A percentile compares a stretch with the other conserved stretches of the same genome.
Conservation (phyloP, 2,113 vertebrate species). For the Myotis lucifugus region DNA sequence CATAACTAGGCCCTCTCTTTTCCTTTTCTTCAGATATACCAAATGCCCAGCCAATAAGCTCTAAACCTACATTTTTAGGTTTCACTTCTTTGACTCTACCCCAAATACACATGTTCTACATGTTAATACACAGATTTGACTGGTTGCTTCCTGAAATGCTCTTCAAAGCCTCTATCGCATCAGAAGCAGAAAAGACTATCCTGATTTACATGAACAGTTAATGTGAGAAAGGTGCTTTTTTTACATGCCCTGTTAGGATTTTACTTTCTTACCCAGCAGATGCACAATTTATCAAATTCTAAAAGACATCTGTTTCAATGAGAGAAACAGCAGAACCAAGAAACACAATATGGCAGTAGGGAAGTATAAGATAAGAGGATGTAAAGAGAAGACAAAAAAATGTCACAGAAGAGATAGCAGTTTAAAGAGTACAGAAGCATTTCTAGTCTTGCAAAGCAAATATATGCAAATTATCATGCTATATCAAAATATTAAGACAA, state of each 20-base stretch:
- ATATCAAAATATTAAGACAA: background rate
- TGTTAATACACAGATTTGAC: background rate
- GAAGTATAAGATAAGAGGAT: background rate
- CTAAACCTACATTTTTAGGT: background rate
- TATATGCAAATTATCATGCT: background rate
- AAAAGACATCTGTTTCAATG: background rate
- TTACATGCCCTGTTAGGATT: background rate
- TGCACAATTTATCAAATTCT: background rate
- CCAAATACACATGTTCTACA: background rate
- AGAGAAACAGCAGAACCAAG: background rate
- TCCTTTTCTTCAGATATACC: background rate
- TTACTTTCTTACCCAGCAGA: background rate
- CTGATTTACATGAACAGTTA: background rate
- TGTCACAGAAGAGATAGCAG: background rate
- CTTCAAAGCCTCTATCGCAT: background rate
- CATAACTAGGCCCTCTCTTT: background rate
- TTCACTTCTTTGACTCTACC: background rate
- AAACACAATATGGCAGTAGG: background rate
- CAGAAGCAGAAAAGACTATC: background rate
- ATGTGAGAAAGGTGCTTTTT: background rate
- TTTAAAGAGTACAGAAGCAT: background rate
- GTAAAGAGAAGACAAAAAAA: background rate
- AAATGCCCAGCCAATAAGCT: background rate
- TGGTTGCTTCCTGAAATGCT: background rate
- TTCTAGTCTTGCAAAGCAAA: constrained; percentile 35